phyloP scores from a whole-genome alignment of 1,140 invertebrate genomes.

The Calliopsis andreniformis region DNA sequence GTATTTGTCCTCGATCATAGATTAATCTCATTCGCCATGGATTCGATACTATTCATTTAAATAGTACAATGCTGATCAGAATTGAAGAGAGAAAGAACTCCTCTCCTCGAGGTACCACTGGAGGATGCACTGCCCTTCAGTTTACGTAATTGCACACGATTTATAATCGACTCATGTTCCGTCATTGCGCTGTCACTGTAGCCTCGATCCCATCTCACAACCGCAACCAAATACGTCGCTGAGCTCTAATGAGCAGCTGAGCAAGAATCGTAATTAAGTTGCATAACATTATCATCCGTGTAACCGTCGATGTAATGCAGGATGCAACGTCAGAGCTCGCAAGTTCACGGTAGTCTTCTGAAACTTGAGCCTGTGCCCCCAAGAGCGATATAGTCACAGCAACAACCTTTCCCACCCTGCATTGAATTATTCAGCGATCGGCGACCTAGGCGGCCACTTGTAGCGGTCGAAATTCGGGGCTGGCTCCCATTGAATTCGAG shows the following conservation, averaged over 20 bases:
- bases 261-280: conserved; percentile 13
- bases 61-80: no score
- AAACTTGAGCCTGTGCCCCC: no score
- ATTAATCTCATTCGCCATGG: no score
- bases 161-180: neutral
- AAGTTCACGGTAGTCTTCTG: no score
- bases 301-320: neutral
- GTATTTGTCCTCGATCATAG: no score
- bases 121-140: neutral
- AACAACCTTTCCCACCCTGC: neutral
- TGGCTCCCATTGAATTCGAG: neutral
- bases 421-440: conserved; percentile 28
- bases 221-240: neutral
- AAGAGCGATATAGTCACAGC: no score
- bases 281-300: neutral
- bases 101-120: no score
- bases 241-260: neutral
- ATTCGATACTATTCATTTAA: no score
- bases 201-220: neutral
- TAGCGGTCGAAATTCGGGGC: conserved; percentile 9
- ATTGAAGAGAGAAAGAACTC: no score
- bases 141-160: conserved; percentile 4
- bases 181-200: neutral
- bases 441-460: conserved; percentile 23
- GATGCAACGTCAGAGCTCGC: no score